Evolutionary conservation across 1,140 invertebrate genomes (phyloP), one percentile per base, ranked within the genome.

Genomic region (Theocolax elegans): DNA sequence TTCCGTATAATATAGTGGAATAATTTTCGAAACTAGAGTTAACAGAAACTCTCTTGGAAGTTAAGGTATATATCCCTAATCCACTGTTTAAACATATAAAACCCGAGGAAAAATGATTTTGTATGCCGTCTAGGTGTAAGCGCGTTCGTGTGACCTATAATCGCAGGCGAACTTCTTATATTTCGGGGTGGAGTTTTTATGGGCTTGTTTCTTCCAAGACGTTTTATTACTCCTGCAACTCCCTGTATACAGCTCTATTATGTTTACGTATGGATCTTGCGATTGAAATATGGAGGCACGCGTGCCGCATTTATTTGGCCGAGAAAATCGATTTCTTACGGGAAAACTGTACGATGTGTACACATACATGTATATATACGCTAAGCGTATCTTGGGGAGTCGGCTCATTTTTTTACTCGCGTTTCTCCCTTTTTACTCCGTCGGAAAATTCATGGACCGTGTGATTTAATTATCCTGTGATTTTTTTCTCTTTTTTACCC

Each of bases 391-490:
- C n/a, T n/a, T n/a, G n/a, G n/a, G n/a, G n/a, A n/a, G n/a, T n/a
- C n/a, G n/a, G n/a, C 10, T 60, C 25, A 9, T 46, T 44, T 13
- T 60, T 56, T 10, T 38, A 3, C 23, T 29, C 38, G 6, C 2
- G 1, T 42, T 21, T 42, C 13, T 7, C 38, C 8, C 21, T 27
- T 25, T 42, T 25, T 59, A 19, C 7, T 59, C 8, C 13, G 7
- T 6, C 17, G 4, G 35, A 42, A 54, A 59, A 59, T 42, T 40
- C 38, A 42, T 59, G 56, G 15, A 7, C 35, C 29, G 56, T 25
- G 38, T 42, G 35, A 59, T 59, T 59, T 59, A 59, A 59, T 59
- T 59, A 35, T 42, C 21, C 56, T 35, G 31, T 35, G 31, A 35
- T 35, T 35, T 35, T 35, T 4, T 35, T 35, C 10, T 35, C 10